Evolutionary conservation across 2,113 vertebrate genomes (phyloP).

Genomic region (Paraplagusia blochii): DNA sequence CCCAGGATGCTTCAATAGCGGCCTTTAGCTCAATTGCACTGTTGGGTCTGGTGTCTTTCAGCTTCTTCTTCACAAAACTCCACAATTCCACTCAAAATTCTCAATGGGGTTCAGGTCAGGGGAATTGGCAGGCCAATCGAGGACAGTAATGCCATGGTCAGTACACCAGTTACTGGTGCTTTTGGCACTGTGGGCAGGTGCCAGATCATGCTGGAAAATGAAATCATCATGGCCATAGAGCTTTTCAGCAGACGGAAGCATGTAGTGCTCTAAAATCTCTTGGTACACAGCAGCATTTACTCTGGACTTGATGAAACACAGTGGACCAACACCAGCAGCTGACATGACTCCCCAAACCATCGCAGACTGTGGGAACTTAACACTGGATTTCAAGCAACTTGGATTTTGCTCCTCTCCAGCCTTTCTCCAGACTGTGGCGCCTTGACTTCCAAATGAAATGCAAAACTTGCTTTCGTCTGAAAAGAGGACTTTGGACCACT

Average conservation of each 20-base stretch:
- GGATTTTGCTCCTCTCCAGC: background rate
- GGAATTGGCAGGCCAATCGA: conserved; percentile 3
- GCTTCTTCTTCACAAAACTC: conserved; percentile 2
- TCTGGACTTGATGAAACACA: background rate
- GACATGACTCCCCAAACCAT: too few relatives aligned
- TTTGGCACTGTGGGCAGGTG: conserved; percentile 1
- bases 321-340: conserved; percentile 1
- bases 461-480: conserved; percentile 13
- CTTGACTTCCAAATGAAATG: conserved; percentile 26
- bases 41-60: background rate
- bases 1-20: background rate
- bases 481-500: conserved; percentile 4
- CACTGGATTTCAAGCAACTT: too few relatives aligned
- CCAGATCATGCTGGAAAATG: conserved; percentile 1
- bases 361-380: too few relatives aligned
- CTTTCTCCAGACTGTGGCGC: background rate
- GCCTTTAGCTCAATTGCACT: conserved; percentile 1
- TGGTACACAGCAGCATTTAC: background rate
- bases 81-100: too few relatives aligned
- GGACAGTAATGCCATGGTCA: background rate
- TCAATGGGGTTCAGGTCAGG: background rate
- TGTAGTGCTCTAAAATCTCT: conserved; percentile 5
- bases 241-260: background rate
- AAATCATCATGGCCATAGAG: conserved; percentile 3
- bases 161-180: background rate